phyloP scores from a whole-genome alignment of 2,888 invertebrate species.

The Thecophora atra region DNA sequence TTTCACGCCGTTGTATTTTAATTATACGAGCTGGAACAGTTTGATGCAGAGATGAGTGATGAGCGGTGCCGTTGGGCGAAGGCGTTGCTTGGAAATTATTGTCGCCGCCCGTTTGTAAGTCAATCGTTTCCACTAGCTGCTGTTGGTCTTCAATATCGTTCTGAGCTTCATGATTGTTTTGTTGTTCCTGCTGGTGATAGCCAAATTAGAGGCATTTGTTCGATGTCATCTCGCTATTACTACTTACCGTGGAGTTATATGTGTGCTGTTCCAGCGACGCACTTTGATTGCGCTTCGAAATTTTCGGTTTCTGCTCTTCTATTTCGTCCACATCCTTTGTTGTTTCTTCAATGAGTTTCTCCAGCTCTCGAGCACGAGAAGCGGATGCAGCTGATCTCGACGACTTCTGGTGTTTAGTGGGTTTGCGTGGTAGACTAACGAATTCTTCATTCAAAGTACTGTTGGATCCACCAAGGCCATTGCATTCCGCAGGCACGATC shows the following conservation, averaged over 20 bases:
- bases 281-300: slow-evolving; percentile 48
- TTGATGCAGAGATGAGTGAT: slow-evolving; percentile 43
- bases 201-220: slow-evolving; percentile 46
- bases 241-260: slow-evolving; percentile 30
- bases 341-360: slow-evolving; percentile 64
- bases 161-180: slow-evolving; percentile 49
- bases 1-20: slow-evolving; percentile 61
- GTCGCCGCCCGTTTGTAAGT: slow-evolving; percentile 61
- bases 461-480: slow-evolving; percentile 43
- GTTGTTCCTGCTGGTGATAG: slow-evolving; percentile 48
- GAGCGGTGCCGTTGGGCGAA: slow-evolving; percentile 22
- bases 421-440: slow-evolving; percentile 52
- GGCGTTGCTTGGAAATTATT: slow-evolving; percentile 53
- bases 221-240: slow-evolving; percentile 49
- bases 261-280: slow-evolving; percentile 52
- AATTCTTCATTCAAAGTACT: slow-evolving; percentile 52
- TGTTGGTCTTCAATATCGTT: slow-evolving; percentile 47
- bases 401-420: slow-evolving; percentile 42
- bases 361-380: slow-evolving; percentile 60
- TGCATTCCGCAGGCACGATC: slow-evolving; percentile 45
- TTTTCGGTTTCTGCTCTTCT: slow-evolving; percentile 60
- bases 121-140: slow-evolving; percentile 54
- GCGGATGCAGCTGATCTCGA: slow-evolving; percentile 44
- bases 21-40: slow-evolving; percentile 57
- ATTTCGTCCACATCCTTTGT: slow-evolving; percentile 65